A percentile compares a stretch with the other conserved stretches of the same genome.
These are phyloP conservation scores for Palythoa caribaeorum DNA, from an alignment of 92 coral and sea anemone genomes.

Conservation along the genomic window DNA sequence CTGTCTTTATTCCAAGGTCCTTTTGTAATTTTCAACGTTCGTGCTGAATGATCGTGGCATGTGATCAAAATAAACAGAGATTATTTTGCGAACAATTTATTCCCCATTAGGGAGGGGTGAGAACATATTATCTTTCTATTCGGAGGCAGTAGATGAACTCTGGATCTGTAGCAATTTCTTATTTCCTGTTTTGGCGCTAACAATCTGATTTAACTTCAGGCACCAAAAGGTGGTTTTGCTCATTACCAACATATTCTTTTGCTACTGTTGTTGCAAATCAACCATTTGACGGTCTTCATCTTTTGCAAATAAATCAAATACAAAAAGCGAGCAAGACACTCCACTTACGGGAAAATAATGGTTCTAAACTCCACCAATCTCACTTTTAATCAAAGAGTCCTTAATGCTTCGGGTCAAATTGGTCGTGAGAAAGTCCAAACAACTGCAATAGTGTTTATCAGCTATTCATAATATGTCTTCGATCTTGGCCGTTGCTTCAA, in stretches of 20 bases:
- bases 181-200: constrained; percentile 50
- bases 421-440: constrained; percentile 15
- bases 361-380: constrained; percentile 10
- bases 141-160: constrained; percentile 25
- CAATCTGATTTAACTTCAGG: constrained; percentile 36
- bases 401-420: constrained; percentile 43
- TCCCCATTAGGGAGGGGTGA: constrained; percentile 32
- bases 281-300: not conserved
- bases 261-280: not conserved
- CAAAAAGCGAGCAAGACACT: not conserved
- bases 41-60: not conserved
- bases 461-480: not conserved
- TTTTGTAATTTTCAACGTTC: not conserved
- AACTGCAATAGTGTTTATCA: not conserved
- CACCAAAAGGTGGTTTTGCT: not conserved
- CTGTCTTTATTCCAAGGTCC: too few relatives aligned
- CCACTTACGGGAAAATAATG: not conserved
- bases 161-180: constrained; percentile 36
- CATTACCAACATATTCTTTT: constrained; percentile 1
- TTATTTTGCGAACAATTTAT: not conserved
- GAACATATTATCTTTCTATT: not conserved
- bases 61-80: not conserved
- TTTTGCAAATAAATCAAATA: not conserved
- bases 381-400: constrained; percentile 23
- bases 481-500: not conserved